These are phyloP conservation scores for Poecilia latipinna DNA, from an alignment of 2,113 vertebrate species.

Conservation along the genomic window DNA sequence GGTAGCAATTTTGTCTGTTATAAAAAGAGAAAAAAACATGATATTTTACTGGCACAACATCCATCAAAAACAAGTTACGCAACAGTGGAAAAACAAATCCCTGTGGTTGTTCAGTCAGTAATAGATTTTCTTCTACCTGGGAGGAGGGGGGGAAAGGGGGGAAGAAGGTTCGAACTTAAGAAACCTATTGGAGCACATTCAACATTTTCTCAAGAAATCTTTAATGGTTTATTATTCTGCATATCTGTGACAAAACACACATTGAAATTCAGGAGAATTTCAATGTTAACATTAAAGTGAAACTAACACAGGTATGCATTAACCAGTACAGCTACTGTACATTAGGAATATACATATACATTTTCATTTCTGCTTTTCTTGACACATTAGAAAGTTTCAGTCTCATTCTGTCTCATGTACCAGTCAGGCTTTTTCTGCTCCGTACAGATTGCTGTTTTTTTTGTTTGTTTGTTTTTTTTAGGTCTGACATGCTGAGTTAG, in stretches of 20 bases:
- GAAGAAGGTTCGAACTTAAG: background rate
- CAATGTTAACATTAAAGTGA: background rate
- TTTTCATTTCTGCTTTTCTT: background rate
- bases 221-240: background rate
- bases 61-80: background rate
- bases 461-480: background rate
- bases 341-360: background rate
- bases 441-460: too few species aligned
- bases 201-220: background rate
- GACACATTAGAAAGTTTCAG: background rate
- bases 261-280: background rate
- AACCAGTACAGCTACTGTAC: background rate
- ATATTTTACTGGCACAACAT: background rate
- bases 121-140: background rate
- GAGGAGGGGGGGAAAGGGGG: too few species aligned
- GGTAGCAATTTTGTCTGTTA: constrained; percentile 84
- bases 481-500: background rate
- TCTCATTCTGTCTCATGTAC: background rate
- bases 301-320: background rate
- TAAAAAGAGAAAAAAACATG: background rate
- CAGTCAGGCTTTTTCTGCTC: background rate
- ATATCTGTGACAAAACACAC: background rate
- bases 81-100: background rate
- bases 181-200: background rate
- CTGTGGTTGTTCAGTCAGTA: background rate